Conservation (phyloP, 2,888 invertebrate species). For the Mimachlamys varia region DNA sequence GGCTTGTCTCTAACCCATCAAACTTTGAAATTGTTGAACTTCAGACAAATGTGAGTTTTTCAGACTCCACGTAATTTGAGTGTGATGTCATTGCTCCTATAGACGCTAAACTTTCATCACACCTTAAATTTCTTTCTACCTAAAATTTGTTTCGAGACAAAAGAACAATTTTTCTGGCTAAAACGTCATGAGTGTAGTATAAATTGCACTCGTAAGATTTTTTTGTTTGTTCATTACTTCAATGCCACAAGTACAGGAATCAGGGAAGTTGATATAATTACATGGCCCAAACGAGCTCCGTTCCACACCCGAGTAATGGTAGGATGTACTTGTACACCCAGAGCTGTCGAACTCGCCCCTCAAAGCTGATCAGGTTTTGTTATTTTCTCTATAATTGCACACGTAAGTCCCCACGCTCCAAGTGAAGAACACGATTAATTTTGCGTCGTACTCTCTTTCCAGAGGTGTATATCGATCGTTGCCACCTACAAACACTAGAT, state of each 20-base stretch:
- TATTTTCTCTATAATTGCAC: neutral
- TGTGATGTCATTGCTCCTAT: neutral
- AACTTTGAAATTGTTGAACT: neutral
- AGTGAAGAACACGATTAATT: constrained; percentile 15
- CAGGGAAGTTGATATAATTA: neutral
- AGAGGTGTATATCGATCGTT: neutral
- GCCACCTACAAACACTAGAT: neutral
- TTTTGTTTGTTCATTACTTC: neutral
- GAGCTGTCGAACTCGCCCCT: neutral
- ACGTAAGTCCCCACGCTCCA: neutral
- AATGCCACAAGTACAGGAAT: neutral
- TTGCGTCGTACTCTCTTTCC: neutral
- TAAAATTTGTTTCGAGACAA: neutral
- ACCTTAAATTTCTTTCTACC: neutral
- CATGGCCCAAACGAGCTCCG: neutral
- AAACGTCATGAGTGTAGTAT: neutral
- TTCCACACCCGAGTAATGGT: neutral
- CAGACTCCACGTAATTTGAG: neutral
- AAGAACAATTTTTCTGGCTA: neutral
- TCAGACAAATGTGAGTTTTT: neutral
- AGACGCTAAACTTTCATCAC: neutral
- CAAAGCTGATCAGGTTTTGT: neutral
- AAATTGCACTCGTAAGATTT: neutral
- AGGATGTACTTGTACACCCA: neutral
- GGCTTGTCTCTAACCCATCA: neutral